These are phyloP conservation scores for Nemotelus pantherinus DNA, from an alignment of 2,888 invertebrate genomes.

Conservation along the genomic window DNA sequence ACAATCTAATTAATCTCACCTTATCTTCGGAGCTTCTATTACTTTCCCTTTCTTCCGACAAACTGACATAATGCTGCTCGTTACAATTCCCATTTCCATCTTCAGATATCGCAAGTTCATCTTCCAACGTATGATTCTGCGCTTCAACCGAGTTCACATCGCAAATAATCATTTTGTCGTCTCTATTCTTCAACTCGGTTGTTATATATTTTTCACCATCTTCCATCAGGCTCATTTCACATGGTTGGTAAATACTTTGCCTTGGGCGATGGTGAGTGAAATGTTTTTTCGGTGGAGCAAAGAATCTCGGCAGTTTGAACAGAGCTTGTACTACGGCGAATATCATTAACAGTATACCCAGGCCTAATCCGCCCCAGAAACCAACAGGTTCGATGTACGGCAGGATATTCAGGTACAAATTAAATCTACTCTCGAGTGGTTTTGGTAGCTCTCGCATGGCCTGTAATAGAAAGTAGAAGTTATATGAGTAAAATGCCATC, in stretches of 20 bases:
- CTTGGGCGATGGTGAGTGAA: conserved; percentile 53
- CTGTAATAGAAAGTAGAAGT: conserved; percentile 65
- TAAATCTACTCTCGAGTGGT: conserved; percentile 71
- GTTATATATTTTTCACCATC: conserved; percentile 53
- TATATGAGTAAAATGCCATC: too few species aligned
- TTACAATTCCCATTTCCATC: conserved; percentile 55
- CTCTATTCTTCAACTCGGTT: conserved; percentile 49
- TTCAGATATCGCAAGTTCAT: conserved; percentile 58
- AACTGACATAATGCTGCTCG: conserved; percentile 46
- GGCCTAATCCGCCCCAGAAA: conserved; percentile 59
- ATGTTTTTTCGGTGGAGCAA: conserved; percentile 47
- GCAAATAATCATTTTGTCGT: conserved; percentile 51
- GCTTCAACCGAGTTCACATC: conserved; percentile 44
- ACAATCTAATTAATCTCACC: conserved; percentile 28
- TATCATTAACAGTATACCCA: conserved; percentile 58
- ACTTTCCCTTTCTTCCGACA: conserved; percentile 18
- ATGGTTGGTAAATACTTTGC: conserved; percentile 59
- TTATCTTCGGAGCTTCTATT: conserved; percentile 13
- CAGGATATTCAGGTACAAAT: conserved; percentile 76
- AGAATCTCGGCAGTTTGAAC: conserved; percentile 58
- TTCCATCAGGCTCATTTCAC: conserved; percentile 60
- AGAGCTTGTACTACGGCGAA: conserved; percentile 61
- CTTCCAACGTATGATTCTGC: conserved; percentile 56
- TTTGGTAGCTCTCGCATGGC: conserved; percentile 75
- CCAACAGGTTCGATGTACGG: conserved; percentile 70